These are phyloP conservation scores for Gasterosteus aculeatus DNA, from an alignment of 2,113 vertebrate genomes.

Conservation along the genomic window DNA sequence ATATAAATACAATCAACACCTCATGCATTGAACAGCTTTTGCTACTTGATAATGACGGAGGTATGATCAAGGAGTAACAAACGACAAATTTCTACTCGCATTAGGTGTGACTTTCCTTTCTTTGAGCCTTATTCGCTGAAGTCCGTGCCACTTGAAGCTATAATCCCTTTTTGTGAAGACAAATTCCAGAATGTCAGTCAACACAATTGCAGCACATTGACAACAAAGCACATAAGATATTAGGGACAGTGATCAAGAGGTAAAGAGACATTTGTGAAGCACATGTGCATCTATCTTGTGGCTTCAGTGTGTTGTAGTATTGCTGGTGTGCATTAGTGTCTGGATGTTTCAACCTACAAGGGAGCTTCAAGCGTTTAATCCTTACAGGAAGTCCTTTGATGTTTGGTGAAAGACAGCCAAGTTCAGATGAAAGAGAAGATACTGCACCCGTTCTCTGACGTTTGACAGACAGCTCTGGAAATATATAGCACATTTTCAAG, in stretches of 20 bases:
- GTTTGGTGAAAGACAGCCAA: conserved; percentile 41
- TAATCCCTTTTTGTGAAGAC: background rate
- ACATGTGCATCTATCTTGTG: background rate
- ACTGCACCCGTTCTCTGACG: conserved; percentile 18
- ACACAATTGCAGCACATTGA: background rate
- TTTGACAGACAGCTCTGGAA: conserved; percentile 46
- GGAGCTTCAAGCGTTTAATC: conserved; percentile 13
- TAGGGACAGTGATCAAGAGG: background rate
- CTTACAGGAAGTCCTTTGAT: conserved; percentile 53
- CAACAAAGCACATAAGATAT: background rate
- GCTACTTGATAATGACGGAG: background rate
- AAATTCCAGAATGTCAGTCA: background rate
- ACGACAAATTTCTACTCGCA: background rate
- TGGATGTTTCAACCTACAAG: conserved; percentile 20
- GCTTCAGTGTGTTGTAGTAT: background rate
- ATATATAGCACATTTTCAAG: conserved; percentile 20
- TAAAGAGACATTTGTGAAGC: conserved; percentile 1
- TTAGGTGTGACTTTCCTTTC: background rate
- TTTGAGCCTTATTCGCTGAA: background rate
- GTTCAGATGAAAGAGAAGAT: conserved; percentile 50
- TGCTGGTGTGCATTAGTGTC: background rate
- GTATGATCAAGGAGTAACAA: background rate
- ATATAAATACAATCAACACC: conserved; percentile 6
- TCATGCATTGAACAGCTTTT: background rate
- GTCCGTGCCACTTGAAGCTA: background rate